Base-by-base conservation (phyloP, 2,797 vertebrate species). In the Pelodytes ibericus region DNA sequence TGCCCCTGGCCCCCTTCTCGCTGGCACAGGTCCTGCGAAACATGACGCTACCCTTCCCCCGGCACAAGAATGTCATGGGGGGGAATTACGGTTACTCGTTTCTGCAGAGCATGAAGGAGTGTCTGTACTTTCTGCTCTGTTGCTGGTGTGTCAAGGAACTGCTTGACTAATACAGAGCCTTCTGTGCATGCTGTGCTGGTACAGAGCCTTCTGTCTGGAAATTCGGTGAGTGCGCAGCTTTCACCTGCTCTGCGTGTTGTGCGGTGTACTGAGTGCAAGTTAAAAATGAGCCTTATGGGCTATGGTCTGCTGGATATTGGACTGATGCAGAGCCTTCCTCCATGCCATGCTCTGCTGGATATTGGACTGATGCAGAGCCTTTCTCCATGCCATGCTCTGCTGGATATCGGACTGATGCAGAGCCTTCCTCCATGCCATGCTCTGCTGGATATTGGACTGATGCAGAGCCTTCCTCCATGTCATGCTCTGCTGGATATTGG, bases 141-240 rank as follows among this genome's bases (percentile, higher is more conserved):
- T 98, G 96, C 86, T 98, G 95, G 95, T 98, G 95, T 83, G 87
- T 97, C 80, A 93, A 83, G 49, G 91, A 95, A 87, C 91, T 99
- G 81, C 87, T 98, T 87, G 95, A 97, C 80, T 97, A 82, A 5
- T 25, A 41, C 6, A 16, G 76, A 64, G 33, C 62, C 31, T 31
- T 62, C 7, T 4, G 26, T 61, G 58, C 8, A 3, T 31, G 30
- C 9, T 36, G 31, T 62, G 39, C 6, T 9, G 1, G 47, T 8
- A 22, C 7, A n/a, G 25, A 7, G 25, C 41, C 16, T 16, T 2
- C 11, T n/a, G n/a, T n/a, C n/a, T n/a, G n/a, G n/a, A n/a, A n/a
- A n/a, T n/a, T n/a, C n/a, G n/a, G n/a, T n/a, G n/a, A n/a, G n/a
- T n/a, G n/a, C n/a, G n/a, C n/a, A n/a, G n/a, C n/a, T n/a, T n/a